Evolutionary conservation across 1,140 invertebrate genomes (phyloP).

Genomic region (Mylabris phalerata): DNA sequence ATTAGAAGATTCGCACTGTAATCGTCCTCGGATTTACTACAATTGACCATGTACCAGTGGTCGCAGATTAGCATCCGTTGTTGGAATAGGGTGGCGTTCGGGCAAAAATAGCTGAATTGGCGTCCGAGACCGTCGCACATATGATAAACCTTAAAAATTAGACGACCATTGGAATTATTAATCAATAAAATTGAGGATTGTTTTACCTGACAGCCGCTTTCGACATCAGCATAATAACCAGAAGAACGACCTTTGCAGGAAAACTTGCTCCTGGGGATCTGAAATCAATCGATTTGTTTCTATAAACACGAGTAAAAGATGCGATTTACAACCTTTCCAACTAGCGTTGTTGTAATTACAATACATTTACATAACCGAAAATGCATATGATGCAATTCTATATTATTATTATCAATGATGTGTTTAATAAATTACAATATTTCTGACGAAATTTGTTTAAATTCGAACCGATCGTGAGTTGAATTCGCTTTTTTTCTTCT

Average conservation of each 20-base stretch:
- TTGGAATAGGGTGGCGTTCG: constrained; percentile 71
- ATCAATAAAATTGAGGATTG: neutral
- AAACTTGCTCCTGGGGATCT: constrained; percentile 42
- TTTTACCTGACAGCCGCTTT: constrained; percentile 61
- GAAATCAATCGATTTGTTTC: constrained; percentile 4
- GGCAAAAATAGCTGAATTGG: constrained; percentile 69
- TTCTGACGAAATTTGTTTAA: constrained; percentile 1
- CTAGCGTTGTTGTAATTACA: neutral
- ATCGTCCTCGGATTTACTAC: constrained; percentile 56
- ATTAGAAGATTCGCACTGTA: constrained; percentile 64
- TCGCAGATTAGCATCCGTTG: constrained; percentile 73
- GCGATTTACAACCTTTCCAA: constrained; percentile 6
- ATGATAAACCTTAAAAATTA: constrained; percentile 59
- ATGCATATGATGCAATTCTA: no score
- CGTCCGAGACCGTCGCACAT: constrained; percentile 66
- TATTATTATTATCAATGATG: no score
- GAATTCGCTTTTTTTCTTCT: neutral
- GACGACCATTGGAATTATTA: neutral
- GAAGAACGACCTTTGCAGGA: constrained; percentile 55
- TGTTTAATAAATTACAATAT: neutral
- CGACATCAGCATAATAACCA: constrained; percentile 69
- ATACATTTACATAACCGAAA: constrained; percentile 13
- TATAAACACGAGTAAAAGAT: no score
- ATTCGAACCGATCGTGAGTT: constrained; percentile 2
- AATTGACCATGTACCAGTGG: constrained; percentile 80